Conservation (phyloP, 2,113 vertebrate genomes). For the Heterotis niloticus region DNA sequence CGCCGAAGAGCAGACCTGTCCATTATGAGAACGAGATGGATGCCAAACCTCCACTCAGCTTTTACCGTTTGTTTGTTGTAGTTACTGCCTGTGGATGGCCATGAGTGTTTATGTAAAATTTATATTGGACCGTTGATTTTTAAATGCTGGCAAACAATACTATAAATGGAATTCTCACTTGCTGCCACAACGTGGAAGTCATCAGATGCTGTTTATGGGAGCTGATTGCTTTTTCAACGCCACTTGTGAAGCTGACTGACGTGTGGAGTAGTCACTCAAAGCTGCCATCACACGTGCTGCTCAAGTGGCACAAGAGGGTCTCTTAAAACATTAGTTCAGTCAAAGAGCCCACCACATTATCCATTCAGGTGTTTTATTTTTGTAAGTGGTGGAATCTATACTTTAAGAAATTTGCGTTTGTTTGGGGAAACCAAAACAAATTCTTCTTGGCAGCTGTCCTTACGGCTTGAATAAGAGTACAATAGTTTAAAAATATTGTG, state of each 20-base stretch:
- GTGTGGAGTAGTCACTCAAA: no score
- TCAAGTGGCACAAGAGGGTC: not conserved
- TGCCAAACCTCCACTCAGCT: not conserved
- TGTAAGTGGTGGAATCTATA: no score
- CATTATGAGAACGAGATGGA: not conserved
- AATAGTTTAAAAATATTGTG: no score
- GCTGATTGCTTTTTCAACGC: not conserved
- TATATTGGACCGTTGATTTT: conserved; percentile 18
- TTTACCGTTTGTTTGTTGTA: conserved; percentile 12
- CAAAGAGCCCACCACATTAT: no score
- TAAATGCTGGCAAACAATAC: not conserved
- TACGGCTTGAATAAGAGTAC: no score
- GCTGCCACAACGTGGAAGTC: not conserved
- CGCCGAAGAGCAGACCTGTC: not conserved
- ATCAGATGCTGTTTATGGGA: not conserved
- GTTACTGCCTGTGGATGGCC: conserved; percentile 8
- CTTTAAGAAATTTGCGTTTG: no score
- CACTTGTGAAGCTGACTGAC: not conserved
- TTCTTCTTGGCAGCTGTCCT: no score
- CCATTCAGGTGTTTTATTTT: no score
- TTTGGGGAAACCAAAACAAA: no score
- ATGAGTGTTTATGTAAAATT: conserved; percentile 7
- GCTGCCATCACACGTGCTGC: no score
- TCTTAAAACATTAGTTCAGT: no score
- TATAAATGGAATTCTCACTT: conserved; percentile 16